These are phyloP conservation scores for Trachelus iudaicus DNA, from an alignment of 2,888 invertebrate genomes.

Conservation along the genomic window DNA sequence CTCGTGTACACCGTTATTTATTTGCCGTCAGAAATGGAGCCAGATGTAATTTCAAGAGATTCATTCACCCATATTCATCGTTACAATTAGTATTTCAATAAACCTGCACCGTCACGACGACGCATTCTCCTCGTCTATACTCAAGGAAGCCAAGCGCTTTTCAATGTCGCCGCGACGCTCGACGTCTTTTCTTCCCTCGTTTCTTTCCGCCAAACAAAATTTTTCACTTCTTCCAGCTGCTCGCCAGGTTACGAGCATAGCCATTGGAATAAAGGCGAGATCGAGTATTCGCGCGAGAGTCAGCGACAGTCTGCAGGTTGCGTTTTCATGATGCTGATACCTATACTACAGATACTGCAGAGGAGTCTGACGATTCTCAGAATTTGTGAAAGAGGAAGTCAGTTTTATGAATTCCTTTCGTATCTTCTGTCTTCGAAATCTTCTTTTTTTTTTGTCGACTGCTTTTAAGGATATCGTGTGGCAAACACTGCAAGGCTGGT, in stretches of 20 bases:
- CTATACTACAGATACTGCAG: background rate
- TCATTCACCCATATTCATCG: conserved; percentile 30
- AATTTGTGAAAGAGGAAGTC: background rate
- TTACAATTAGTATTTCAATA: conserved; percentile 31
- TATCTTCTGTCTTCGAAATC: background rate
- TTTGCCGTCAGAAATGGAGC: background rate
- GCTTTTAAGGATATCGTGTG: background rate
- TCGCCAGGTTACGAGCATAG: too few species aligned
- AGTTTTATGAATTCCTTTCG: background rate
- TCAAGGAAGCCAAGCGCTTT: background rate
- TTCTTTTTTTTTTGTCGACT: background rate
- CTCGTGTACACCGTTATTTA: background rate
- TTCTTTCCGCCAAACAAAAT: background rate
- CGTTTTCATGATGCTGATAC: background rate
- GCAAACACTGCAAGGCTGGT: background rate
- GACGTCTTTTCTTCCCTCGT: background rate
- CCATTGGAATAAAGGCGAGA: background rate
- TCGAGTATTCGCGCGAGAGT: background rate
- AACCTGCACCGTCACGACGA: background rate
- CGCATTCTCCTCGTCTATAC: background rate
- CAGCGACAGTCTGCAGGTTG: background rate
- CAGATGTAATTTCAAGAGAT: conserved; percentile 27
- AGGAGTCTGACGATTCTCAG: background rate
- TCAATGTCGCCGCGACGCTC: background rate
- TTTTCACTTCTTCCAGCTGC: background rate